Conservation (phyloP, 2,797 vertebrate species). For the Melopsittacus undulatus region DNA sequence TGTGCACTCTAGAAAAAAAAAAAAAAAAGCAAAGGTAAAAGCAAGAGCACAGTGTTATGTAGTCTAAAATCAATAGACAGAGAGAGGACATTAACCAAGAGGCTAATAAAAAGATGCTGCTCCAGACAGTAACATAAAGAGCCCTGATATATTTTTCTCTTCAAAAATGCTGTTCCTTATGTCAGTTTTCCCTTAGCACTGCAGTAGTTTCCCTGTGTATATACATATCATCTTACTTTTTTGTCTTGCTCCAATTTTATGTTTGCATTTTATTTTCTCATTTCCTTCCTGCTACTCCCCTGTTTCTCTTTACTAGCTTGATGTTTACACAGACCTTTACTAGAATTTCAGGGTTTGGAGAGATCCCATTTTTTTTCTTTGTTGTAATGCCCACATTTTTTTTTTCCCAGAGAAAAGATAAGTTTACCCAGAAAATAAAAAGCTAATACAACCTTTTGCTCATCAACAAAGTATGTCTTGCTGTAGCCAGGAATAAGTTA, state of each 20-base stretch:
- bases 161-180: conserved; percentile 35
- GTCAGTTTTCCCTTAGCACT: conserved; percentile 53
- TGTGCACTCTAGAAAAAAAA: conserved; percentile 14
- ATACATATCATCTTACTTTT: conserved; percentile 68
- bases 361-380: conserved; percentile 67
- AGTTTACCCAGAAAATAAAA: conserved; percentile 83
- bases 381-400: conserved; percentile 68
- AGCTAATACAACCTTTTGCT: conserved; percentile 83
- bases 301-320: conserved; percentile 72
- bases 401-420: conserved; percentile 75
- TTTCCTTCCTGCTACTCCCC: conserved; percentile 74
- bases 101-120: conserved; percentile 74
- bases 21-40: conserved; percentile 48
- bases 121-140: conserved; percentile 63
- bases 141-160: conserved; percentile 64
- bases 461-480: conserved; percentile 81
- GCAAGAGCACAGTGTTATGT: conserved; percentile 27
- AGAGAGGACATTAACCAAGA: conserved; percentile 67
- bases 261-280: conserved; percentile 83
- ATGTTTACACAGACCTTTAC: conserved; percentile 79
- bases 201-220: conserved; percentile 52
- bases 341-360: conserved; percentile 69
- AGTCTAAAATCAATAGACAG: conserved; percentile 65
- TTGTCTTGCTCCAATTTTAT: conserved; percentile 74
- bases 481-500: conserved; percentile 83